A percentile compares a stretch with the other conserved stretches of the same genome.
Evolutionary conservation across 2,113 vertebrate species (phyloP).

Genomic region (Crocuta crocuta): DNA sequence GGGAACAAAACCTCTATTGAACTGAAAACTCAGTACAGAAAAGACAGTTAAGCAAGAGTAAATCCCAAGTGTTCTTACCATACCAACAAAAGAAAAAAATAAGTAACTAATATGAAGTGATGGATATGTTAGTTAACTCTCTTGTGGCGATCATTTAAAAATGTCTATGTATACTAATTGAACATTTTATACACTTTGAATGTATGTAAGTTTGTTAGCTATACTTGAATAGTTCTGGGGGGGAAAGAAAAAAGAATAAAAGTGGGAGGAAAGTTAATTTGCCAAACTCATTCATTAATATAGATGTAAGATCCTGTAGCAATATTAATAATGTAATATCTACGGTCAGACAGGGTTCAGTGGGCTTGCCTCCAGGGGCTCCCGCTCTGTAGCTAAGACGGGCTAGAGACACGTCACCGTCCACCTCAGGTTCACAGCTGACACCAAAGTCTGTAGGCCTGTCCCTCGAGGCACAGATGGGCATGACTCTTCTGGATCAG

Average conservation of each 20-base stretch:
- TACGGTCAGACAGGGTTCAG: neutral
- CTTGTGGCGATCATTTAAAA: neutral
- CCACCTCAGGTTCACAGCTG: neutral
- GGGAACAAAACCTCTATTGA: neutral
- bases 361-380: neutral
- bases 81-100: neutral
- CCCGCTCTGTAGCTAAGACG: neutral
- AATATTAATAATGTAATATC: neutral
- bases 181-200: neutral
- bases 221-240: neutral
- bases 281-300: neutral
- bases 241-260: neutral
- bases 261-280: neutral
- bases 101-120: neutral
- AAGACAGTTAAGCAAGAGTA: neutral
- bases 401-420: neutral
- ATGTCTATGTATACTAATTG: neutral
- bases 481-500: neutral
- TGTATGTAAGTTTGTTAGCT: neutral
- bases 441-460: neutral
- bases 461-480: neutral
- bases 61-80: neutral
- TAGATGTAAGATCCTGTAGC: neutral
- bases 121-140: neutral
- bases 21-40: neutral